Evolutionary conservation across 2,888 invertebrate species (phyloP).

Genomic region (Bursaphelenchus okinawaensis): DNA sequence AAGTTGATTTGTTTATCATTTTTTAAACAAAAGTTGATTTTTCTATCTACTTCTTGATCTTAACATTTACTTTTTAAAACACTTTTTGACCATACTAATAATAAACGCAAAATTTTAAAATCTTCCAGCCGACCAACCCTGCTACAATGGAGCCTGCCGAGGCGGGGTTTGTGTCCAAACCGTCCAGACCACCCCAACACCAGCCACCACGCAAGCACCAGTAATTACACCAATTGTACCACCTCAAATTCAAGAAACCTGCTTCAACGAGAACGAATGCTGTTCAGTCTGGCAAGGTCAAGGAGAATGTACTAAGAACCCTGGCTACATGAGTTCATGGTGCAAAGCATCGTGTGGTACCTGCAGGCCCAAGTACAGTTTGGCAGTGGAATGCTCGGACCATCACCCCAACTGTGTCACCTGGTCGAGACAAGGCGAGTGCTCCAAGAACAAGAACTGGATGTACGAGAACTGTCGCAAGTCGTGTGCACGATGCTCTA

Average conservation of each 20-base stretch:
- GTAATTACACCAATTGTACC: slow-evolving; percentile 5
- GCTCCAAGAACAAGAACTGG: slow-evolving; percentile 44
- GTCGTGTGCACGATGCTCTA: slow-evolving; percentile 35
- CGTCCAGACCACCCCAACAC: slow-evolving; percentile 9
- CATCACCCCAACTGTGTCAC: slow-evolving; percentile 38
- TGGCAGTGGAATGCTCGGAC: slow-evolving; percentile 32
- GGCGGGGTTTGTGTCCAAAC: slow-evolving; percentile 36
- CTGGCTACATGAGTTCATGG: slow-evolving; percentile 46
- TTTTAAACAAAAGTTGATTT: neutral
- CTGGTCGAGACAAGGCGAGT: slow-evolving; percentile 46
- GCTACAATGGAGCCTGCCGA: slow-evolving; percentile 44
- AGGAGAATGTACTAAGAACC: slow-evolving; percentile 44
- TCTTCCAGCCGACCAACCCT: slow-evolving; percentile 36
- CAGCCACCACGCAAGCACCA: slow-evolving; percentile 17
- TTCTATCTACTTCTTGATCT: neutral
- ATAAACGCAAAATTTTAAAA: neutral
- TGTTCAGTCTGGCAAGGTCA: slow-evolving; percentile 40
- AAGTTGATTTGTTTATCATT: neutral
- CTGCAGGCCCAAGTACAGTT: slow-evolving; percentile 32
- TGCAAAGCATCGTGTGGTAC: slow-evolving; percentile 45
- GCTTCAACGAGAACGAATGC: slow-evolving; percentile 38
- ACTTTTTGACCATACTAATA: slow-evolving; percentile 4
- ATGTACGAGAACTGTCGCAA: slow-evolving; percentile 51
- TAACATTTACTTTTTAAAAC: neutral
- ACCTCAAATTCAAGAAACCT: neutral